Conservation (phyloP, 2,888 invertebrate species). For the Acheta domesticus region DNA sequence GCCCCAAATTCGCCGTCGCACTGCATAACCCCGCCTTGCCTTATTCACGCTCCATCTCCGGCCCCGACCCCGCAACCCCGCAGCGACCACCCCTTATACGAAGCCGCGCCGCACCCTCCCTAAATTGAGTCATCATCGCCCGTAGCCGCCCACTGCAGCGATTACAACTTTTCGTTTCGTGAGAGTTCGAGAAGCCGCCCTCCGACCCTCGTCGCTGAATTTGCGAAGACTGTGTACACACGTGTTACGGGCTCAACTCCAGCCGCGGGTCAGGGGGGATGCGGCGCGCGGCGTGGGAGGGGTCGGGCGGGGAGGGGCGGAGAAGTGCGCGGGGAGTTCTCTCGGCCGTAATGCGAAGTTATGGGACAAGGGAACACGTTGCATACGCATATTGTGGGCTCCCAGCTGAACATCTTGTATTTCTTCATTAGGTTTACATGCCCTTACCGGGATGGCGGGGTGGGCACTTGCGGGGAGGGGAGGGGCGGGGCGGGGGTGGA, state of each 20-base stretch:
- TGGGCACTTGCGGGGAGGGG: background rate
- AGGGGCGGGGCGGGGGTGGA: background rate
- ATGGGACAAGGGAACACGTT: conserved; percentile 18
- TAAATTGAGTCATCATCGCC: background rate
- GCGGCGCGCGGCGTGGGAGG: background rate
- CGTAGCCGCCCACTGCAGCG: background rate
- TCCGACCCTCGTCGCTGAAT: conserved; percentile 18
- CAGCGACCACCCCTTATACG: no score
- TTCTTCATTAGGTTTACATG: conserved; percentile 18
- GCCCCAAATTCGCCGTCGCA: no score
- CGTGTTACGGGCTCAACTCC: background rate
- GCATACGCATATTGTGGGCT: conserved; percentile 10
- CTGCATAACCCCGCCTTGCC: no score
- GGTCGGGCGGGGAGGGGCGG: background rate
- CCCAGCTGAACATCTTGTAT: conserved; percentile 18
- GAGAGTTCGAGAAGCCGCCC: background rate
- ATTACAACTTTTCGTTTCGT: conserved; percentile 7
- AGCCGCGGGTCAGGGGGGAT: background rate
- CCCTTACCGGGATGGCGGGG: background rate
- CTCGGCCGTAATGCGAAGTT: conserved; percentile 6
- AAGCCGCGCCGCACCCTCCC: background rate
- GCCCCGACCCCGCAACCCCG: no score
- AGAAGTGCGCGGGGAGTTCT: background rate
- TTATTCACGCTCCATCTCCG: no score
- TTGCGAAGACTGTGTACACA: conserved; percentile 18